Evolutionary conservation across 2,113 vertebrate genomes (phyloP), one percentile per base, ranked within the genome.

Genomic region (Heliornis fulica): DNA sequence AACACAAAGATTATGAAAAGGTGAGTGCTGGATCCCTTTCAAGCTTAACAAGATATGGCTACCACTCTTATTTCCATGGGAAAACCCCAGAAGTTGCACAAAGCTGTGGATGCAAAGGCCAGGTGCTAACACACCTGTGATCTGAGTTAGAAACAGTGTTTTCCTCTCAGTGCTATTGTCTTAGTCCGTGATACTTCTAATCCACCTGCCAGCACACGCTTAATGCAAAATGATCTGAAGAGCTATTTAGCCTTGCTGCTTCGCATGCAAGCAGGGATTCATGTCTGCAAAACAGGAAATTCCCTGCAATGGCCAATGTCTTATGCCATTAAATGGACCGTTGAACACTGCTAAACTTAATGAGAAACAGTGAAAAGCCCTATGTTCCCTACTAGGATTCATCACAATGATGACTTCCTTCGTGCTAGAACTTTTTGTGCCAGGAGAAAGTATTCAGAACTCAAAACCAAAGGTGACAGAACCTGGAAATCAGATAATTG

Each of bases 251-350:
- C 86, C 70, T 80, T 77, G 83, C 66, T 0, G 1, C 56, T 83
- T 83, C 59, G 41, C 79, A 83, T 2, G 6, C 54, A 74, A 90
- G 41, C 1, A 2, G 57, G 81, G 59, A 81, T 94, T 94, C 83
- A 63, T 70, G 71, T 48, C 88, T 83, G 88, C 59, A 74, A 83
- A 90, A 95, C 71, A 86, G 90, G 88, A 97, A 95, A 90, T 88
- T 77, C 45, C 26, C 83, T 41, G 11, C 36, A 78, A 90, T 26
- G 64, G 83, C 63, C 88, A 94, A 77, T 1, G 34, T n/a, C 83
- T 93, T 28, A 28, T 50, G 68, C 90, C 77, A 41, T 96, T 97
- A 96, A 93, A 96, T 41, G 93, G 94, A 59, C 83, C 94, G 80
- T 96, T 97, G 88, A 97, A 77, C 89, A 66, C 75, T 66, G 71